Base-by-base conservation (phyloP, 1,140 invertebrate genomes). In the Laupala kohalensis region DNA sequence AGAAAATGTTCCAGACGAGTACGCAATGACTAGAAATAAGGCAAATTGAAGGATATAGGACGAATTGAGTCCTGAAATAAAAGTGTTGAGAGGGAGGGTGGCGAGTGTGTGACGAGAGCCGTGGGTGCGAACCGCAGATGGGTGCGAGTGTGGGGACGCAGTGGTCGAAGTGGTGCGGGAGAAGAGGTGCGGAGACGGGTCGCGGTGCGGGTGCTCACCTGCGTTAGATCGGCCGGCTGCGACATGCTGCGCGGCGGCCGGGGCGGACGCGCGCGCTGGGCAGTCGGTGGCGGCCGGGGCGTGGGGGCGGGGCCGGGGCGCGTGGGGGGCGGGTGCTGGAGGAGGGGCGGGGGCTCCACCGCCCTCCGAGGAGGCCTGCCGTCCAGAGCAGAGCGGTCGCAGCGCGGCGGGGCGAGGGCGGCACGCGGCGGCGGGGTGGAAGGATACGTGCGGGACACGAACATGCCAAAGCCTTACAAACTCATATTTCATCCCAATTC, bases 191-290 rank as follows among this genome's bases (percentile, higher is more conserved):
- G 37, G 9, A 1, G 37, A 53, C 9, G 4, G 37, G 37, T 9
- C 37, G 37, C 9, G 37, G 69, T 5, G 23, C 15, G 15, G 13
- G 30, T 12, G 19, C 25, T 64, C 71, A 76, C 76, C 71, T 77
- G 74, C 53, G 76, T 75, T 12, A 75, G 71, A 68, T 77, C 74
- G 64, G 74, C 73, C 28, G 75, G 75, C 64, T 77, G 76, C 5
- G 74, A 78, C 76, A 65, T 75, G 75, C 80, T 82, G 68, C 77
- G 75, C 25, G 67, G 71, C 29, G 71, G 71, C 25, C 30, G 71
- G 25, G 71, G 71, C 19, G 65, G 26, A 5, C 66, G 5, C 30
- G 19, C 3, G 24, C 30, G 24, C n/a, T n/a, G 70, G 23, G n/a
- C 26, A 15, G 25, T 25, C 37, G 25, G 37, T 3, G 29, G 13